A percentile compares a stretch with the other conserved stretches of the same genome.
phyloP scores from a whole-genome alignment of 1,140 invertebrate species.

The Lucilia sericata region DNA sequence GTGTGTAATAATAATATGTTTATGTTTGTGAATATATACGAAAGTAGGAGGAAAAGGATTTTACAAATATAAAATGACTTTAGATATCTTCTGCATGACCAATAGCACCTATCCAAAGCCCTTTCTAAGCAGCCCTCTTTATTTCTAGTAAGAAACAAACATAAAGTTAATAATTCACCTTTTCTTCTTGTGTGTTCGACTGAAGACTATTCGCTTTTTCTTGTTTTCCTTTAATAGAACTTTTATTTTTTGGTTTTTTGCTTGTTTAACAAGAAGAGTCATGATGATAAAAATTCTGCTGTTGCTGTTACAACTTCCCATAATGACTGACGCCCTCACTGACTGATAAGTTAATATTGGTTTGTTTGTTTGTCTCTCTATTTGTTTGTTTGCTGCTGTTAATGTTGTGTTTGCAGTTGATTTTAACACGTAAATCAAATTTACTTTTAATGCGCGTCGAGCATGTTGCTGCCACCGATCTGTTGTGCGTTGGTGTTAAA shows the following conservation, averaged over 20 bases:
- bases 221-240: neutral
- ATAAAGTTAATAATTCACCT: conserved; percentile 16
- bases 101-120: too few relatives aligned
- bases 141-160: neutral
- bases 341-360: neutral
- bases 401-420: conserved; percentile 10
- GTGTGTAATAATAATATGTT: too few relatives aligned
- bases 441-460: neutral
- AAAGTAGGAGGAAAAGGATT: too few relatives aligned
- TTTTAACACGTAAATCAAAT: conserved; percentile 29
- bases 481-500: conserved; percentile 9
- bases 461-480: neutral
- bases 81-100: too few relatives aligned
- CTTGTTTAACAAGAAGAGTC: conserved; percentile 8
- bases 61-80: too few relatives aligned
- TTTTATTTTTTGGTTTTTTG: neutral
- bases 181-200: neutral
- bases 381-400: conserved; percentile 17
- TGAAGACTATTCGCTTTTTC: neutral
- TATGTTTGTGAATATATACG: too few relatives aligned
- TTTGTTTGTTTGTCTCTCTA: neutral
- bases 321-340: neutral
- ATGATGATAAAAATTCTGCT: neutral
- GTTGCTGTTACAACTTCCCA: neutral
- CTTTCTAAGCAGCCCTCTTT: too few relatives aligned